Conservation (phyloP, 2,888 invertebrate genomes). For the Torymus texanus region DNA sequence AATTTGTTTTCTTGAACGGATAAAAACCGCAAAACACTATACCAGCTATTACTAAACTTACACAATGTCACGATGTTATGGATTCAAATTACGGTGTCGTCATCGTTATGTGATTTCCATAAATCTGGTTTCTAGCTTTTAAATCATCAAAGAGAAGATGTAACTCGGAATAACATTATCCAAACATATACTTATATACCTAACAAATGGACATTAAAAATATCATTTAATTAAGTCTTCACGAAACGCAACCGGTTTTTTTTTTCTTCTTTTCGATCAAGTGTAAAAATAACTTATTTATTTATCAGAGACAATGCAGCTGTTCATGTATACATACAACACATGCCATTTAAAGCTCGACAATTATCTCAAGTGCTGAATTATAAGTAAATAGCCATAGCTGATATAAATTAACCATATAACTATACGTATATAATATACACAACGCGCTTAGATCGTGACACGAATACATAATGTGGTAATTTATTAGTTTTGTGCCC, state of each 20-base stretch:
- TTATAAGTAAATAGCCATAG: too few relatives aligned
- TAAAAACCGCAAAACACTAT: neutral
- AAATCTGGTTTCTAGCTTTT: neutral
- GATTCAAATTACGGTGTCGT: slow-evolving; percentile 28
- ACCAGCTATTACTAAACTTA: slow-evolving; percentile 9
- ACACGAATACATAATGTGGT: neutral
- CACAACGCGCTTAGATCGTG: neutral
- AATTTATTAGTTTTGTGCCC: neutral
- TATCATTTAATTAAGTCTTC: too few relatives aligned
- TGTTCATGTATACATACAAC: too few relatives aligned
- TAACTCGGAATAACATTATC: too few relatives aligned
- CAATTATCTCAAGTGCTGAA: too few relatives aligned
- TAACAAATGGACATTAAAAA: too few relatives aligned
- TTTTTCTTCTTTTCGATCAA: too few relatives aligned
- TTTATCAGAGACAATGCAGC: too few relatives aligned
- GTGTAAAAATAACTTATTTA: neutral
- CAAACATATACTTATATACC: too few relatives aligned
- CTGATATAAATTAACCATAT: neutral
- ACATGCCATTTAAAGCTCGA: neutral
- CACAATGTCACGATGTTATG: slow-evolving; percentile 29
- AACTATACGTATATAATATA: too few relatives aligned
- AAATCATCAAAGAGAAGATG: neutral
- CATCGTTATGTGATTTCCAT: slow-evolving; percentile 28
- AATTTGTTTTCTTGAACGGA: neutral
- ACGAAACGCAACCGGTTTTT: too few relatives aligned